phyloP scores from a whole-genome alignment of 2,113 vertebrate species.

The Agapornis roseicollis region DNA sequence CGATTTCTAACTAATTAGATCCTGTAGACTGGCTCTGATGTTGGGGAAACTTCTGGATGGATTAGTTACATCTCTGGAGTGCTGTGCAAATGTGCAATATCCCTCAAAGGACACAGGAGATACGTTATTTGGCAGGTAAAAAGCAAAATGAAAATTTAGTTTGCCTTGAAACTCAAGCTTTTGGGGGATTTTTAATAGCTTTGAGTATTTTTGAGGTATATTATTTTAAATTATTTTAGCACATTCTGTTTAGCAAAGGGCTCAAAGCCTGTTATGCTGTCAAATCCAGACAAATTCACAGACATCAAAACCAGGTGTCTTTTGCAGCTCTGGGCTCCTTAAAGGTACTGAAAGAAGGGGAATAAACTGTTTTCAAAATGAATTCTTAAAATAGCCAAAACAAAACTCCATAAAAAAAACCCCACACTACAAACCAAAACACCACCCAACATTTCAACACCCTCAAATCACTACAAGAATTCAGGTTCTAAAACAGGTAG shows the following conservation, averaged over 20 bases:
- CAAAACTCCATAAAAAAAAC: fast-evolving
- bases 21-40: not conserved
- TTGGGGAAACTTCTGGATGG: not conserved
- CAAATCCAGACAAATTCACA: conserved; percentile 1
- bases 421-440: not conserved
- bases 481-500: not conserved
- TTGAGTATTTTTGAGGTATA: not conserved
- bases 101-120: not conserved
- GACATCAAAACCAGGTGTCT: not conserved
- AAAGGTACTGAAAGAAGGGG: not conserved
- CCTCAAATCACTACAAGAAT: not conserved
- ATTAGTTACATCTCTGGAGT: not conserved
- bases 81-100: not conserved
- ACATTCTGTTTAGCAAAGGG: not conserved
- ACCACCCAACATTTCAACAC: not conserved
- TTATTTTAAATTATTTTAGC: not conserved
- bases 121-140: not conserved
- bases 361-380: conserved; percentile 15
- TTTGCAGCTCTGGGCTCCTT: conserved; percentile 15
- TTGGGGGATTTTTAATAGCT: not conserved
- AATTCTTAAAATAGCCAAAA: not conserved
- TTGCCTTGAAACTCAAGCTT: not conserved
- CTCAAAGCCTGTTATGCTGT: not conserved
- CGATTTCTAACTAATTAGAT: not conserved
- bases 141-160: not conserved